These are phyloP conservation scores for Elymnias hypermnestra DNA, from an alignment of 1,140 invertebrate species.

Conservation along the genomic window DNA sequence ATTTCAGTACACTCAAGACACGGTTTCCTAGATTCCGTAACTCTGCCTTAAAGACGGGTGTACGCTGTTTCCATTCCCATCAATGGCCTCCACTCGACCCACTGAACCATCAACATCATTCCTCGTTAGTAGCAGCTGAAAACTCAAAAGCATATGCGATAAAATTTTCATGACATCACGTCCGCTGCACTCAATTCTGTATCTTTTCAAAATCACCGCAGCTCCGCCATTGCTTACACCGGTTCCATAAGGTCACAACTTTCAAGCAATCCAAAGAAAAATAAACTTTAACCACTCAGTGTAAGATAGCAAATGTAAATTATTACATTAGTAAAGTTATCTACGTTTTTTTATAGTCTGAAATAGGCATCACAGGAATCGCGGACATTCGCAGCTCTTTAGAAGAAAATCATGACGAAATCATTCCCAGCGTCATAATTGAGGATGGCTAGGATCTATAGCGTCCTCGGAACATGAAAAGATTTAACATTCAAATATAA, in stretches of 20 bases:
- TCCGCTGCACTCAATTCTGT: slow-evolving; percentile 7
- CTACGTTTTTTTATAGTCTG: too few relatives aligned
- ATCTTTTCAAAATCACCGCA: slow-evolving; percentile 17
- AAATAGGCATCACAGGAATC: slow-evolving; percentile 8
- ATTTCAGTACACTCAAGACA: too few relatives aligned
- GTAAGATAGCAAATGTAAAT: too few relatives aligned
- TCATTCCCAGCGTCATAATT: slow-evolving; percentile 28
- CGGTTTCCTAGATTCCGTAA: slow-evolving; percentile 18
- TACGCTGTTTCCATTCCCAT: slow-evolving; percentile 15
- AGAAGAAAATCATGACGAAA: slow-evolving; percentile 28
- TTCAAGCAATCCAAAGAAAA: too few relatives aligned
- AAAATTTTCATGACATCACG: slow-evolving; percentile 18
- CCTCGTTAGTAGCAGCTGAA: slow-evolving; percentile 11
- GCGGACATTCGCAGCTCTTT: slow-evolving; percentile 26
- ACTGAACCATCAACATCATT: slow-evolving; percentile 16
- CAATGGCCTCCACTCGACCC: slow-evolving; percentile 21
- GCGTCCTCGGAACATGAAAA: slow-evolving; percentile 19
- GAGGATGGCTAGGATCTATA: slow-evolving; percentile 22
- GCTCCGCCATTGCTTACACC: too few relatives aligned
- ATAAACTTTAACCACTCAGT: too few relatives aligned
- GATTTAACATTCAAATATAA: slow-evolving; percentile 24
- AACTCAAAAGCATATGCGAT: slow-evolving; percentile 17
- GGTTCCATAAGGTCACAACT: too few relatives aligned
- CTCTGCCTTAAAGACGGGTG: slow-evolving; percentile 10
- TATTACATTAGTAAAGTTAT: too few relatives aligned